Evolutionary conservation across 1,140 invertebrate genomes (phyloP), one percentile per base, ranked within the genome.

Genomic region (Ceratosolen solmsi): DNA sequence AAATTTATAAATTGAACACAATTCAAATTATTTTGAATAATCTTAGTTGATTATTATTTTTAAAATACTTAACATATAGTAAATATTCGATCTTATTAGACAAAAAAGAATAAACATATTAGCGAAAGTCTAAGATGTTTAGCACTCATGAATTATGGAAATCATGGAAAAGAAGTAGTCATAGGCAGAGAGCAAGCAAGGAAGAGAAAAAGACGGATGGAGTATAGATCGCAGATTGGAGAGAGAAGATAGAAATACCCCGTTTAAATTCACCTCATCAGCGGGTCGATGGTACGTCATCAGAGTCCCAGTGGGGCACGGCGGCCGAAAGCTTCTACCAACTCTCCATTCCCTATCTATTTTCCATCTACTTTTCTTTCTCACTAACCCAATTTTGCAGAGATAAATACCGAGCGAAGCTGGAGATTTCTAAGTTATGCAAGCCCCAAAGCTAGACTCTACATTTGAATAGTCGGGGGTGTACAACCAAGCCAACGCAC

Each of bases 331-430:
- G 41, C 33, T 15, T 51, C 4, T 17, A 2, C 46, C 56, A 60
- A 27, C 33, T 20, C 85, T 17, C 5, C n/a, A 9, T 46, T 22
- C n/a, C 36, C 49, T 38, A 11, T 5, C 84, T 17, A 22, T 8
- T 49, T 20, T 1, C 22, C 72, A 15, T 41, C 54, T 60, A 41
- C 41, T 54, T 73, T 56, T 79, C 51, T 85, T 82, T 85, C 82
- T 71, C 83, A 84, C 85, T 89, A 90, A 90, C 89, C 88, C 87
- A 89, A 90, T 90, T 90, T 87, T 68, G 72, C 73, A 11, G 84
- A 88, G 88, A 90, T 90, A 90, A 90, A 90, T 90, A 87, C 85
- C 86, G 87, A 88, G 86, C 86, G 85, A 85, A 86, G 86, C 85
- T 86, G 85, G 88, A 89, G 87, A 90, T 90, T 90, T 89, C 86